A percentile compares a stretch with the other conserved stretches of the same genome.
These are phyloP conservation scores for Spea multiplicata DNA, from an alignment of 2,113 vertebrate genomes.

Conservation along the genomic window DNA sequence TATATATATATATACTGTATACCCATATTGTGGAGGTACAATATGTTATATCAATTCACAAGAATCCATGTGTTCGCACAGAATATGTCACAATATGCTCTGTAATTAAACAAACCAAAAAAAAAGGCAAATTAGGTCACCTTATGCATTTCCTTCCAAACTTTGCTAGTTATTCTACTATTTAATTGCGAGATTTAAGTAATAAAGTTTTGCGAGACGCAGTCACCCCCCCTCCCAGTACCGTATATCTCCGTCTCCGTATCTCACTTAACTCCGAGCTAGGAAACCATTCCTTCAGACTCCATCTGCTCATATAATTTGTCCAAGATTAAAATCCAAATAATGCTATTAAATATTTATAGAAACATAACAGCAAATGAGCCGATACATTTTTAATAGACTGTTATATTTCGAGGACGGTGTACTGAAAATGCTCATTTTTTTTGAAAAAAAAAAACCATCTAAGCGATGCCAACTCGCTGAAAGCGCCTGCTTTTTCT, in stretches of 20 bases:
- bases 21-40: no score
- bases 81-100: no score
- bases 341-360: conserved; percentile 44
- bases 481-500: conserved; percentile 9
- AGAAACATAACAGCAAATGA: conserved; percentile 47
- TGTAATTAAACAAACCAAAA: no score
- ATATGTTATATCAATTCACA: no score
- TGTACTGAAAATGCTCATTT: conserved; percentile 6
- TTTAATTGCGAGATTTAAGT: no score
- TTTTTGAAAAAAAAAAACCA: background rate
- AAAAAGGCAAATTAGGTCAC: no score
- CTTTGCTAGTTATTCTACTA: no score
- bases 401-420: conserved; percentile 26
- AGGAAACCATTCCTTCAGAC: conserved; percentile 4
- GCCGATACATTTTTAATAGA: conserved; percentile 46
- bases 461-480: conserved; percentile 6
- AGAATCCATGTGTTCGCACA: no score
- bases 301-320: conserved; percentile 44
- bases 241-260: background rate
- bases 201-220: no score
- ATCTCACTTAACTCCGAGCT: conserved; percentile 17
- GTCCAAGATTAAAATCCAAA: conserved; percentile 45
- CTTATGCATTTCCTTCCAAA: no score
- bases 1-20: no score
- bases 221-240: no score